Conservation (phyloP, 64 coral and sea anemone genomes). For the Catalaphyllia jardinei region DNA sequence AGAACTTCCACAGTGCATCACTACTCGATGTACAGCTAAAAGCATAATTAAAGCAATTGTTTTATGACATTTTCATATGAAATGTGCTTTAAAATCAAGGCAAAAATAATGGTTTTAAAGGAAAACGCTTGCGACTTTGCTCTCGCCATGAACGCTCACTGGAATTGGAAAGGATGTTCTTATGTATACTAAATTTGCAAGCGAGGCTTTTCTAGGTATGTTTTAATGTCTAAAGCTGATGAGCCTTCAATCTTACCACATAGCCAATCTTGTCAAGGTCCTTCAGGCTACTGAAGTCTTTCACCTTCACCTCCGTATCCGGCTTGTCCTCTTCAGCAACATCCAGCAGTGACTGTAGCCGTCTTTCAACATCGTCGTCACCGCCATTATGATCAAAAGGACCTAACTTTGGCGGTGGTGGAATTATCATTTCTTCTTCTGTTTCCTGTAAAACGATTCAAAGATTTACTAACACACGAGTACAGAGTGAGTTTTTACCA, state of each 20-base stretch:
- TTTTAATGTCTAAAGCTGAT: background rate
- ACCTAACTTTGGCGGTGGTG: slow-evolving; percentile 48
- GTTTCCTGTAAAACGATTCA: slow-evolving; percentile 57
- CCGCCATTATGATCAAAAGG: slow-evolving; percentile 39
- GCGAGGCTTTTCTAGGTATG: too few relatives aligned
- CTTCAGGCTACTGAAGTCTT: slow-evolving; percentile 42
- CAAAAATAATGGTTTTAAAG: too few relatives aligned
- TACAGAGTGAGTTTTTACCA: too few relatives aligned
- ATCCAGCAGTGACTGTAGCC: slow-evolving; percentile 79
- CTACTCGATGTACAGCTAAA: too few relatives aligned
- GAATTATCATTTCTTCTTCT: slow-evolving; percentile 83
- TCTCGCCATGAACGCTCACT: too few relatives aligned
- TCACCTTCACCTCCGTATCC: slow-evolving; percentile 4
- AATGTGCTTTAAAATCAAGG: too few relatives aligned
- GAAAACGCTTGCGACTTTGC: too few relatives aligned
- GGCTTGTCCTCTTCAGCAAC: slow-evolving; percentile 63
- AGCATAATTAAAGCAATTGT: too few relatives aligned
- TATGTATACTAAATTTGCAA: too few relatives aligned
- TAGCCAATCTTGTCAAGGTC: slow-evolving; percentile 95
- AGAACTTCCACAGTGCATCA: too few relatives aligned
- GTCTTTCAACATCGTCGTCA: slow-evolving; percentile 72
- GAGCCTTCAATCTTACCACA: slow-evolving; percentile 59
- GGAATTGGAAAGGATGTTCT: too few relatives aligned
- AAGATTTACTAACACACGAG: background rate
- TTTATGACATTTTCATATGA: too few relatives aligned